These are phyloP conservation scores for Oxystoma pomonae DNA, from an alignment of 2,888 invertebrate species.

Conservation along the genomic window DNA sequence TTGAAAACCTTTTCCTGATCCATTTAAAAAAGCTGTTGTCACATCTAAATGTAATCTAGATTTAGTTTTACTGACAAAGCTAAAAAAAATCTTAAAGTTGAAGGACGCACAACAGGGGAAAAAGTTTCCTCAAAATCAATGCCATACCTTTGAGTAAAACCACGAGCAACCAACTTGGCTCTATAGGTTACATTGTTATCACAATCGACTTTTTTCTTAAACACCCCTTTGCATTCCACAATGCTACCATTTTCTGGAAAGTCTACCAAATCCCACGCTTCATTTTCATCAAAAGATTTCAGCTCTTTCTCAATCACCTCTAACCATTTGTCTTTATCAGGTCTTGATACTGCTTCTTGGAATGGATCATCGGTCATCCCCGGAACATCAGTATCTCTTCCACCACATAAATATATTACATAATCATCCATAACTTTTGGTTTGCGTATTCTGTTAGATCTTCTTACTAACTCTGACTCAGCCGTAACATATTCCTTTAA, in stretches of 20 bases:
- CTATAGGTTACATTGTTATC: slow-evolving; percentile 26
- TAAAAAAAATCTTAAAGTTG: slow-evolving; percentile 24
- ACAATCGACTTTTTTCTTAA: slow-evolving; percentile 30
- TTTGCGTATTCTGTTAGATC: slow-evolving; percentile 18
- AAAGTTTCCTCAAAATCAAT: slow-evolving; percentile 31
- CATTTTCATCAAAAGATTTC: slow-evolving; percentile 26
- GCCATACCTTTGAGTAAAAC: slow-evolving; percentile 27
- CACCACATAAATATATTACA: slow-evolving; percentile 13
- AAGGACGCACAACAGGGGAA: slow-evolving; percentile 26
- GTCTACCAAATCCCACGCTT: slow-evolving; percentile 33
- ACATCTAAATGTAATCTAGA: slow-evolving; percentile 12
- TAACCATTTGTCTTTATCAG: not conserved
- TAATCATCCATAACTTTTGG: slow-evolving; percentile 19
- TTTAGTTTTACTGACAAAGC: slow-evolving; percentile 23
- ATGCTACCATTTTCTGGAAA: slow-evolving; percentile 25
- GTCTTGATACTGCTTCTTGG: not conserved
- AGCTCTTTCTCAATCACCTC: slow-evolving; percentile 1
- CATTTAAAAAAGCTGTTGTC: not conserved
- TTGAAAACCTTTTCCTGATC: no score
- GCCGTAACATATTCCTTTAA: slow-evolving; percentile 1
- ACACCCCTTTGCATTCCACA: slow-evolving; percentile 36
- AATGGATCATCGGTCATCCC: not conserved
- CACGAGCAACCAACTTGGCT: no score
- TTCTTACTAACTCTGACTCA: slow-evolving; percentile 12
- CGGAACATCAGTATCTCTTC: not conserved